Conservation (phyloP, 2,113 vertebrate species). For the Tragelaphus buxtoni region DNA sequence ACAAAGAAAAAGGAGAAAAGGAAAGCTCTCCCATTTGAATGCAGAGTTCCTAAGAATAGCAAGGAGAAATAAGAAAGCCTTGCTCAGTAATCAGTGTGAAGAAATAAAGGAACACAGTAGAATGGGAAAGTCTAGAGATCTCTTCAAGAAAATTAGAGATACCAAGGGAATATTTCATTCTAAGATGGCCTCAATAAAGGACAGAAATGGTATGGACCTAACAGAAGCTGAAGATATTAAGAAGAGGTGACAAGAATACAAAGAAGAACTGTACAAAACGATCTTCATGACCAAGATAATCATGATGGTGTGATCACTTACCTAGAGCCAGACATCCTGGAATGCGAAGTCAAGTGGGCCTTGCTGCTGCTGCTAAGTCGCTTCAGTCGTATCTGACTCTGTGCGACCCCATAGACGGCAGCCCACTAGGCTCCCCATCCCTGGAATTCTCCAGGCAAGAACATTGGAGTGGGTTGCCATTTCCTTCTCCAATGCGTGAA, state of each 20-base stretch:
- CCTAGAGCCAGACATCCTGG: not conserved
- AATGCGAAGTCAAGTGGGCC: not conserved
- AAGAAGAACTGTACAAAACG: not conserved
- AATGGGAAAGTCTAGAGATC: not conserved
- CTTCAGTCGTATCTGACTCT: no score
- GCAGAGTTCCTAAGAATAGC: not conserved
- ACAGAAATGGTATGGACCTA: not conserved
- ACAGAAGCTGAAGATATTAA: not conserved
- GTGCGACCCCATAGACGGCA: no score
- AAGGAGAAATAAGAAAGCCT: not conserved
- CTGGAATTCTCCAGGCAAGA: no score
- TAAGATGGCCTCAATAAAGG: not conserved
- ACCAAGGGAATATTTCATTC: not conserved
- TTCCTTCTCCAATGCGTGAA: no score
- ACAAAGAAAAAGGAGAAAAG: not conserved
- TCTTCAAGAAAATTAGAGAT: not conserved
- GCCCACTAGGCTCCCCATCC: no score
- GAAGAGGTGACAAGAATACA: not conserved
- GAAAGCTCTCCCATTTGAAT: not conserved
- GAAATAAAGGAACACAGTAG: not conserved
- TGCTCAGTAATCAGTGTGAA: not conserved
- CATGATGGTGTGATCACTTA: rapidly evolving
- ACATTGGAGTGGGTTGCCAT: no score
- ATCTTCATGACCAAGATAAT: not conserved
- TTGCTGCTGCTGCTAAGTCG: no score